Percentiles rank a stretch among this genome's conserved stretches.
Evolutionary conservation across 1,140 invertebrate species (phyloP).

Genomic region (Drosophila nigrodunni): DNA sequence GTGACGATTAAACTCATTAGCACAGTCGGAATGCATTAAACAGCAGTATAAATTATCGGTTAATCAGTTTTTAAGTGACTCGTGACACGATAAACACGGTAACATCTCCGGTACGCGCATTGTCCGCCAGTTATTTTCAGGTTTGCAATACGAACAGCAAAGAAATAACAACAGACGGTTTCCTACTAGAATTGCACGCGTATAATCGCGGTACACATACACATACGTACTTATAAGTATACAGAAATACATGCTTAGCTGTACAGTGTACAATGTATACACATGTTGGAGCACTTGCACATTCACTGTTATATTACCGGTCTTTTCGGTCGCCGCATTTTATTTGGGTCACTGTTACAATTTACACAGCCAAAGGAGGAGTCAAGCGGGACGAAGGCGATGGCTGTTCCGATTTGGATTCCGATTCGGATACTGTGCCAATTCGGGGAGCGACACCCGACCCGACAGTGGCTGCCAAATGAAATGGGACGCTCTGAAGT

Average conservation of each 20-base stretch:
- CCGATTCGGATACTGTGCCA: constrained; percentile 52
- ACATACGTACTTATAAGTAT: background rate
- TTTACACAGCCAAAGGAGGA: constrained; percentile 46
- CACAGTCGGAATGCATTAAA: too few species aligned
- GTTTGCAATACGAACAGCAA: constrained; percentile 47
- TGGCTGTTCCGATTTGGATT: constrained; percentile 24
- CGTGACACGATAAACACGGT: background rate
- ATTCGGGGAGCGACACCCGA: constrained; percentile 42
- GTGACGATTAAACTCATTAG: too few species aligned
- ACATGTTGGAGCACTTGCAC: constrained; percentile 56
- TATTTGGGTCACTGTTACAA: constrained; percentile 83
- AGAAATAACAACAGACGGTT: constrained; percentile 45
- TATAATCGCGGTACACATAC: constrained; percentile 38
- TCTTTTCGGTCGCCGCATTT: constrained; percentile 74
- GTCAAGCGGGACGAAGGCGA: constrained; percentile 3
- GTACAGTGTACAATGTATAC: background rate
- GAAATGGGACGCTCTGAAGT: constrained; percentile 11
- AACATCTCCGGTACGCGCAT: constrained; percentile 45
- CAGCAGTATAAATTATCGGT: too few species aligned
- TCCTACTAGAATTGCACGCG: constrained; percentile 73
- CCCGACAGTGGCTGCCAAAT: constrained; percentile 12
- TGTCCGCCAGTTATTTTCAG: constrained; percentile 39
- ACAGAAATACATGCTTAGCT: background rate
- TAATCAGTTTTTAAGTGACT: too few species aligned
- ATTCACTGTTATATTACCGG: constrained; percentile 82